Percentiles rank a stretch among this genome's conserved stretches.
Conservation (phyloP, 64 coral and sea anemone genomes). For the Acropora tenuis region DNA sequence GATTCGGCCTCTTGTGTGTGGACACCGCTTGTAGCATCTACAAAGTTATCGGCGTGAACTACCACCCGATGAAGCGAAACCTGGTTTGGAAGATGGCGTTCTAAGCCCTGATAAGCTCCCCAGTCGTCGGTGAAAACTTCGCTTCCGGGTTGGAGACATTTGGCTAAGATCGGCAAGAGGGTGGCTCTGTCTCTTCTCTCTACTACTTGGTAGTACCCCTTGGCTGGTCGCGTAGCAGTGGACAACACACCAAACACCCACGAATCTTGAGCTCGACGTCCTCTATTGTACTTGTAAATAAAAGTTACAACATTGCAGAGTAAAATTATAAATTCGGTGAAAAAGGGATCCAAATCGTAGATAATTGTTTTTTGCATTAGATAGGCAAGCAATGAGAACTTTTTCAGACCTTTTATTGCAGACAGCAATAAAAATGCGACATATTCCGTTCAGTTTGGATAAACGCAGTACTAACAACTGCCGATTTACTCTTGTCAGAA, state of each 20-base stretch:
- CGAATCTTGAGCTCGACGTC: not conserved
- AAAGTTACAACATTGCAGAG: not conserved
- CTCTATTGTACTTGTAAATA: constrained; percentile 6
- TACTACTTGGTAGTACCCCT: constrained; percentile 17
- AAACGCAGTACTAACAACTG: constrained; percentile 11
- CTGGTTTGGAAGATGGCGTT: not conserved
- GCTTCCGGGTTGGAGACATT: not conserved
- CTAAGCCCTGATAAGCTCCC: not conserved
- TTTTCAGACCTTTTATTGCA: constrained; percentile 1
- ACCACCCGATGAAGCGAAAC: not conserved
- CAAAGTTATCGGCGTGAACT: constrained; percentile 7
- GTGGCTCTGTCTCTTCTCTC: not conserved
- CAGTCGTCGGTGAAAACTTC: constrained; percentile 8
- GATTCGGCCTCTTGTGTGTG: not conserved
- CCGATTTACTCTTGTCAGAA: not conserved
- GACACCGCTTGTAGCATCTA: not conserved
- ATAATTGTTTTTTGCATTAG: not conserved
- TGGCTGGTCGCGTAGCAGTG: not conserved
- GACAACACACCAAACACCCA: constrained; percentile 34
- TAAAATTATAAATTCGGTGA: not conserved
- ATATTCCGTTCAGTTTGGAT: not conserved
- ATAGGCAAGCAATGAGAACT: not conserved
- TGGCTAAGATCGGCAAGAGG: not conserved
- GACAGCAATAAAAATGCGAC: constrained; percentile 2
- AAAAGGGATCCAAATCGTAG: not conserved